Evolutionary conservation across 2,888 invertebrate species (phyloP), one percentile per base, ranked within the genome.

Genomic region (Luperina nickerlii): DNA sequence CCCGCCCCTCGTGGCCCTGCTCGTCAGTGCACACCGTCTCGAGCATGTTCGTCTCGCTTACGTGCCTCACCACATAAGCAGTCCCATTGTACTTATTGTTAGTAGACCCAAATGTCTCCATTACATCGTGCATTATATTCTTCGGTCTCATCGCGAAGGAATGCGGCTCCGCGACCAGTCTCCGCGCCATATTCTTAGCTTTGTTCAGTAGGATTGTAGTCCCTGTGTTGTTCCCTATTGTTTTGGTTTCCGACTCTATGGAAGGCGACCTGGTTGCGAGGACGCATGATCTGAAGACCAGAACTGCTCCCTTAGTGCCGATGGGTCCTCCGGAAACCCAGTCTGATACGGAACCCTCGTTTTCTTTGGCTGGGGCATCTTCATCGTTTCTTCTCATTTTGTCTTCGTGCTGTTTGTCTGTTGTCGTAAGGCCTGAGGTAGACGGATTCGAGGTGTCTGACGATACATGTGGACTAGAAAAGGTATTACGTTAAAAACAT

Each of bases 201-300:
- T 97, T 97, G 83, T 96, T 97, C 32, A 96, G 86, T 51, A 96
- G 89, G 63, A 96, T 96, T 4, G 95, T 91, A 32, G 95, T 96
- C 6, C 96, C 96, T 0, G 96, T 96, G 82, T 96, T 96, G 81
- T 95, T 95, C 0, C 96, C 96, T 45, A 92, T 93, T 0, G 94
- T 94, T 89, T 95, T 96, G 68, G 95, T 97, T 81, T 95, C 91
- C 2, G 93, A 97, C 88, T 95, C 97, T 95, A 95, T 94, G 78
- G 96, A 96, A 0, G 96, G 95, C 2, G 95, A 95, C 38, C 94
- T 88, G 1, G 94, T 92, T 0, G 97, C 98, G 84, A 98, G 94
- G 68, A 97, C 97, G 86, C 97, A 97, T 90, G 98, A 98, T 89
- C 98, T 96, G 94, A 98, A 98, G 71, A 98, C 97, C 76, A 98